Conservation (phyloP, 1,140 invertebrate genomes). For the Daktulosphaira vitifoliae region DNA sequence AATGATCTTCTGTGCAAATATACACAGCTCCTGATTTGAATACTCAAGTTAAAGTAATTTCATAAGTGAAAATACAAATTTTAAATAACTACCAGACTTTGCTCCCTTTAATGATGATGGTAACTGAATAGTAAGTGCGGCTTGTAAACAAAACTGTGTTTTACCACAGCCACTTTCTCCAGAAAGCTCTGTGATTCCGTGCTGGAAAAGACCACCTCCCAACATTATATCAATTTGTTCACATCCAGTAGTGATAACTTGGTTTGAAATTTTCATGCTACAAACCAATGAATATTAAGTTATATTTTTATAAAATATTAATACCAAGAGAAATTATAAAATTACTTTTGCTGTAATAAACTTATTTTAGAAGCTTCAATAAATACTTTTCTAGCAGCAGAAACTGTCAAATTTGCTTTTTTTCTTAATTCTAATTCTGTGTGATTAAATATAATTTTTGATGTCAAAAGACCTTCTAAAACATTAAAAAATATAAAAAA, state of each 20-base stretch:
- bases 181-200: constrained; percentile 71
- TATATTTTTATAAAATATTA: background rate
- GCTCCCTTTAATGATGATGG: constrained; percentile 45
- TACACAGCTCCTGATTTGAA: constrained; percentile 53
- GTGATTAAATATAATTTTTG: constrained; percentile 5
- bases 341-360: constrained; percentile 7
- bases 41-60: background rate
- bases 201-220: constrained; percentile 58
- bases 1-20: constrained; percentile 65
- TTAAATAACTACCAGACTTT: constrained; percentile 44
- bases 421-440: constrained; percentile 19
- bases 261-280: background rate
- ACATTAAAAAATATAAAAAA: background rate
- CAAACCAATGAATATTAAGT: background rate
- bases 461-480: constrained; percentile 3
- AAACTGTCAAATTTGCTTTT: constrained; percentile 10
- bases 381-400: background rate
- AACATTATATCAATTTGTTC: constrained; percentile 51
- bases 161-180: constrained; percentile 76
- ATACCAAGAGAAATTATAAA: background rate
- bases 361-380: constrained; percentile 17
- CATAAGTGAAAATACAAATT: background rate
- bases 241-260: constrained; percentile 52
- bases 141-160: constrained; percentile 73
- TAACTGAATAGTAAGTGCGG: constrained; percentile 54